Percentiles rank a stretch among this genome's conserved stretches.
These are phyloP conservation scores for Hippolais icterina DNA, from an alignment of 2,113 vertebrate species.

Conservation along the genomic window DNA sequence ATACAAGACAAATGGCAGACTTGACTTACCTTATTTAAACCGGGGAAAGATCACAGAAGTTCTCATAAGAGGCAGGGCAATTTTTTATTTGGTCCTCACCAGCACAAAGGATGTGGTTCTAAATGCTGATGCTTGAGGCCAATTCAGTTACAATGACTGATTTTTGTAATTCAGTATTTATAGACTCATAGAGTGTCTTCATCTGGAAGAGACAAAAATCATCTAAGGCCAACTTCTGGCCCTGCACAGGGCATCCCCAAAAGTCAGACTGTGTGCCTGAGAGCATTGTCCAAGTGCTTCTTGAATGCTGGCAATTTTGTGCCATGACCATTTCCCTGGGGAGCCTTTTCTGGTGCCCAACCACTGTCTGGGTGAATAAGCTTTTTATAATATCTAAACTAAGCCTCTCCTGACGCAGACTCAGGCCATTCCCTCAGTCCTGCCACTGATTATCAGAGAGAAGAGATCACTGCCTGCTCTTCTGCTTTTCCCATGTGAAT, in stretches of 20 bases:
- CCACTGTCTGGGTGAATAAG: not conserved
- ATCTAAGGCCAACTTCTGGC: not conserved
- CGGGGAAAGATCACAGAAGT: not conserved
- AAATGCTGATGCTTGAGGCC: not conserved
- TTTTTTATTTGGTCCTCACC: not conserved
- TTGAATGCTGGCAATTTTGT: not conserved
- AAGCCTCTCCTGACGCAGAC: not conserved
- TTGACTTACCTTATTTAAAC: not conserved
- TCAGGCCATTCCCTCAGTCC: not conserved
- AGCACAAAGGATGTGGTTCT: not conserved
- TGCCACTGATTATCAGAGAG: not conserved
- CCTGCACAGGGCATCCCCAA: not conserved
- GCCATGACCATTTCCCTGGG: not conserved
- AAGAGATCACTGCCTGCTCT: not conserved
- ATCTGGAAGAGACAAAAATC: not conserved
- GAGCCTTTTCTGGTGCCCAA: not conserved
- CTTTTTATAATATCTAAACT: not conserved
- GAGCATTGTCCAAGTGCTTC: not conserved
- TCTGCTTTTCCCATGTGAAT: not conserved
- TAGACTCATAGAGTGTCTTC: not conserved
- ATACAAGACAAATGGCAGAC: not conserved
- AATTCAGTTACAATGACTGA: not conserved
- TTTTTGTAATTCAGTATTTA: not conserved
- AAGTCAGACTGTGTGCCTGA: not conserved
- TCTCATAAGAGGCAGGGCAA: not conserved